These are phyloP conservation scores for Pygoscelis antarcticus DNA, from an alignment of 2,113 vertebrate species.

Conservation along the genomic window DNA sequence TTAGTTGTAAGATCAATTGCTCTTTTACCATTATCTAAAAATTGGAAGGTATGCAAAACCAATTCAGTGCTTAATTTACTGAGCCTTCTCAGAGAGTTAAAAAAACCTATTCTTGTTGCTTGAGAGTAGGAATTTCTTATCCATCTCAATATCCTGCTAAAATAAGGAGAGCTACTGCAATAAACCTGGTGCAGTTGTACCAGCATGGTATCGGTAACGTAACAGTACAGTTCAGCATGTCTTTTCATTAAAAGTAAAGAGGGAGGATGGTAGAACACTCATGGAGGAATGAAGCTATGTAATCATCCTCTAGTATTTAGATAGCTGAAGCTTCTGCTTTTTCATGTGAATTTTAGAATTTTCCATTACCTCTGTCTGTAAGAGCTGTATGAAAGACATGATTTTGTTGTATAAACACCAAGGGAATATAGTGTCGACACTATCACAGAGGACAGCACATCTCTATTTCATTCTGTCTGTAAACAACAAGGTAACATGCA, in stretches of 20 bases:
- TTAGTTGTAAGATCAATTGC: background rate
- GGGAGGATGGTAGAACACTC: background rate
- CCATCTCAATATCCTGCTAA: background rate
- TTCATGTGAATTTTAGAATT: background rate
- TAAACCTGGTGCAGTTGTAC: background rate
- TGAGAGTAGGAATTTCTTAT: background rate
- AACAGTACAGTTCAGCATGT: background rate
- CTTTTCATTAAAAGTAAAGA: background rate
- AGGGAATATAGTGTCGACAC: fast-evolving
- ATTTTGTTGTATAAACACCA: background rate
- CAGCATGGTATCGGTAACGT: background rate
- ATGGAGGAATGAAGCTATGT: background rate
- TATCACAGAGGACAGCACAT: background rate
- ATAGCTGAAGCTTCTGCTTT: background rate
- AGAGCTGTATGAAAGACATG: background rate
- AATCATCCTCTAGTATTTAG: background rate
- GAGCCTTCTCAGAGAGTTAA: background rate
- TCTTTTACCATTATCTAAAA: background rate
- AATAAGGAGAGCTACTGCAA: background rate
- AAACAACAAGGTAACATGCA: background rate
- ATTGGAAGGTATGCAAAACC: background rate
- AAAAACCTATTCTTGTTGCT: background rate
- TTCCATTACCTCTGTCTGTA: background rate
- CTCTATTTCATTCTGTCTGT: background rate
- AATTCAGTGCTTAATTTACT: background rate